Base-by-base conservation (phyloP, 1,140 invertebrate species). In the Apocrypta bakeri region DNA sequence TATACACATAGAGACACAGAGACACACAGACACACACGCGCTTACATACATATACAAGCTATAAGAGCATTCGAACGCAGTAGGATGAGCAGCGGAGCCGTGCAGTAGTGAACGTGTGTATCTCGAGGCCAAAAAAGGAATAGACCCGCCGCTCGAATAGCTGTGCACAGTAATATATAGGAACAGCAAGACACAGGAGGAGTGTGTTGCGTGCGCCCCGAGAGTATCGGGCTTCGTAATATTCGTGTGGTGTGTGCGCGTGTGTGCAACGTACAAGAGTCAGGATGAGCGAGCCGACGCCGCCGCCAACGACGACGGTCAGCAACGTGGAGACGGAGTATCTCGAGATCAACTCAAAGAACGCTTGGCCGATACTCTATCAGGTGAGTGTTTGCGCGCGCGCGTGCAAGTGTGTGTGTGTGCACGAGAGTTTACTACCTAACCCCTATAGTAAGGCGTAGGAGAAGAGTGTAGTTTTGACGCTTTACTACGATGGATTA, bases 311-410 rank as follows among this genome's bases (percentile, higher is more conserved):
- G 86, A 84, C 83, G 71, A 86, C n/a, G 68, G 92, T n/a, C 84
- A 94, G 93, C 88, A 93, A 92, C 84, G 92, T 96, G 82, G 95
- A 95, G 91, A 92, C 92, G 6, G 95, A 96, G 91, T 96, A 94
- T 89, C 92, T 92, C 83, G 93, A 95, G 85, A 93, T 96, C 87
- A 94, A 93, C 84, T 91, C 92, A 56, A 93, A 93, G 84, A 93
- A 93, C 88, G 93, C 93, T 80, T 96, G 95, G 95, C 87, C 92
- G 69, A 88, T 92, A 37, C 91, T 94, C 85, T 96, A 94, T 90
- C 94, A 95, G 94, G 95, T 96, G 92, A 88, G 89, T 82, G 4
- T 63, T 17, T 63, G 17, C n/a, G 61, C 14, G 17, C 14, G n/a
- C n/a, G n/a, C n/a, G n/a, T n/a, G n/a, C n/a, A n/a, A n/a, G n/a